Conservation (phyloP, 1,140 invertebrate genomes). For the Plutomurus gul region DNA sequence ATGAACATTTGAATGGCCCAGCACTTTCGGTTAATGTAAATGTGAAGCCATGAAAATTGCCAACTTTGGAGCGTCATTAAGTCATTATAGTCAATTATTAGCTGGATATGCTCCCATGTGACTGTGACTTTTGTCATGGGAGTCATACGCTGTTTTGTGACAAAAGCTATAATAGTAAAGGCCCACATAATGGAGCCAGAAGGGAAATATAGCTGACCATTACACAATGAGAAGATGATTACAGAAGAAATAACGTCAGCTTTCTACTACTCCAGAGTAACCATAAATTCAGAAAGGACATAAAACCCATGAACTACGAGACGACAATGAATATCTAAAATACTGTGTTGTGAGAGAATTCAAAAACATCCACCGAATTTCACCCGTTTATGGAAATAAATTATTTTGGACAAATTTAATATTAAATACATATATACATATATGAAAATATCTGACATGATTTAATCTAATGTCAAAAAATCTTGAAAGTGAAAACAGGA, state of each 20-base stretch:
- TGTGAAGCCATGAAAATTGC: not conserved
- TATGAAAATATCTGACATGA: too few species aligned
- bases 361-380: too few species aligned
- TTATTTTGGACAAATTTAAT: too few species aligned
- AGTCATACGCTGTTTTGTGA: slow-evolving; percentile 3
- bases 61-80: not conserved
- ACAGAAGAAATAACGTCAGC: not conserved
- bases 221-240: not conserved
- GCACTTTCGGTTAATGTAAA: not conserved
- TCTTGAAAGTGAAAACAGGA: too few species aligned
- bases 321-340: too few species aligned
- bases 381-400: too few species aligned
- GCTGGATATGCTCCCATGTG: not conserved
- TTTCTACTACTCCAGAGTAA: too few species aligned
- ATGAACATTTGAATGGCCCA: not conserved
- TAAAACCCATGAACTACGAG: too few species aligned
- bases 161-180: slow-evolving; percentile 19
- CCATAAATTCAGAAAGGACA: too few species aligned
- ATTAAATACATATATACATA: too few species aligned
- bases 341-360: too few species aligned
- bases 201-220: slow-evolving; percentile 12
- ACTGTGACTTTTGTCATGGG: not conserved
- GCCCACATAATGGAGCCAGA: slow-evolving; percentile 3
- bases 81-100: slow-evolving; percentile 14
- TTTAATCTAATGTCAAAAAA: too few species aligned